phyloP scores from a whole-genome alignment of 2,113 vertebrate genomes.

The Pao palembangensis region DNA sequence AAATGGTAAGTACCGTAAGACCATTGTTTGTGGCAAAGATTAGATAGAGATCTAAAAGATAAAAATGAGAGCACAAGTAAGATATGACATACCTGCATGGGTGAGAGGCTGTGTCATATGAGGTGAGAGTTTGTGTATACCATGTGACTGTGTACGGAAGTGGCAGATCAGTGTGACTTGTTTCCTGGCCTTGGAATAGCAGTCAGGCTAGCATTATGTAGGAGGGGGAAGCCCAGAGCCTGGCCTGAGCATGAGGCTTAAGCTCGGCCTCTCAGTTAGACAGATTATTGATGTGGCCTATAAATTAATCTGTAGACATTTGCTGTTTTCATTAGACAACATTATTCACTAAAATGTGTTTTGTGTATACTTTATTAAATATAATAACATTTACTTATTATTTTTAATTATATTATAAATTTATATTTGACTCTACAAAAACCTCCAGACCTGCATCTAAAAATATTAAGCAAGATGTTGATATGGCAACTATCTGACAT shows the following conservation, averaged over 20 bases:
- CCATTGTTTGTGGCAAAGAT: no score
- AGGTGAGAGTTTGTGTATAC: slow-evolving; percentile 37
- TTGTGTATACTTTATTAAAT: no score
- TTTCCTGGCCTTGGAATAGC: slow-evolving; percentile 46
- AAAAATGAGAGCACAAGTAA: slow-evolving; percentile 2
- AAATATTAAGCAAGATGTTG: neutral
- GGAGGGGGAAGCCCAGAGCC: slow-evolving; percentile 60
- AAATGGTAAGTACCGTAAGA: no score
- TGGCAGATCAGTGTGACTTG: slow-evolving; percentile 32
- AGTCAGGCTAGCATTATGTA: slow-evolving; percentile 48
- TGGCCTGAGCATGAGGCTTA: slow-evolving; percentile 4
- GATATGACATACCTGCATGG: slow-evolving; percentile 16
- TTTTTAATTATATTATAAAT: neutral
- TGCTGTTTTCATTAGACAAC: neutral
- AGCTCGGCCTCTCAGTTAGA: slow-evolving; percentile 8
- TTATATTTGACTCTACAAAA: neutral
- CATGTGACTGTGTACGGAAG: slow-evolving; percentile 32
- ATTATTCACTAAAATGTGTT: no score
- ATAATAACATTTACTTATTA: no score
- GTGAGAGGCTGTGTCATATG: slow-evolving; percentile 23
- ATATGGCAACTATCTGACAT: neutral
- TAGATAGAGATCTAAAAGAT: neutral
- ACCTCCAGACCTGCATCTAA: neutral
- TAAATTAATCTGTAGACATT: neutral
- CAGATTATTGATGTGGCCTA: slow-evolving; percentile 22